Evolutionary conservation across 2,888 invertebrate genomes (phyloP).

Genomic region (Antheraea assamensis): DNA sequence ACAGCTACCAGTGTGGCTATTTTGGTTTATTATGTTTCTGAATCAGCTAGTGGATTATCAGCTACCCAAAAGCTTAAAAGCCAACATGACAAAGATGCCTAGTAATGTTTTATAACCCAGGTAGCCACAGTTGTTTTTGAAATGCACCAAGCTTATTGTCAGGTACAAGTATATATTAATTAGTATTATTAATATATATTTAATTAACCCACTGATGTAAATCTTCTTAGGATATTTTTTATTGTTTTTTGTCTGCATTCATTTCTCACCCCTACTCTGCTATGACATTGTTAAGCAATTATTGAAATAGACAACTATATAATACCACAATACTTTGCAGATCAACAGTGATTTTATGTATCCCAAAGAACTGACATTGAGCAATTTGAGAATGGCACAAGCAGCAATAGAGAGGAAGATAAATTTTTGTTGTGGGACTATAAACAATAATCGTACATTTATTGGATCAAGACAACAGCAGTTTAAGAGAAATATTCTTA

Average conservation of each 20-base stretch:
- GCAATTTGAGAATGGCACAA: conserved; percentile 60
- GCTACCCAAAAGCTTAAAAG: no score
- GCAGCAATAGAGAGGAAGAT: conserved; percentile 68
- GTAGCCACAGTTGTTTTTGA: no score
- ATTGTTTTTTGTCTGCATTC: not conserved
- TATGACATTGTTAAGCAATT: not conserved
- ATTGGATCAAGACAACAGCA: conserved; percentile 27
- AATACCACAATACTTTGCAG: conserved; percentile 42
- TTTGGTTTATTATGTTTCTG: no score
- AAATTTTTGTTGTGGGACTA: conserved; percentile 55
- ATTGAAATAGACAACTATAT: not conserved
- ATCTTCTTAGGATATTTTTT: not conserved
- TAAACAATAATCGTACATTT: conserved; percentile 30
- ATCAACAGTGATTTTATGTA: conserved; percentile 48
- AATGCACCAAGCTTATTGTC: no score
- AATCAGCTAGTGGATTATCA: no score
- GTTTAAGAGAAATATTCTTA: conserved; percentile 45
- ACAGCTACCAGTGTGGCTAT: no score
- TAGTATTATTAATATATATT: not conserved
- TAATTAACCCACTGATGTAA: not conserved
- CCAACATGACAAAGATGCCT: no score
- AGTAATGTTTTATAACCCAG: no score
- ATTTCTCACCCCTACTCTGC: not conserved
- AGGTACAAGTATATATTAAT: no score
- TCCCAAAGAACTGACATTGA: conserved; percentile 55